These are phyloP conservation scores for Frankliniella fusca DNA, from an alignment of 2,888 invertebrate genomes.

Conservation along the genomic window DNA sequence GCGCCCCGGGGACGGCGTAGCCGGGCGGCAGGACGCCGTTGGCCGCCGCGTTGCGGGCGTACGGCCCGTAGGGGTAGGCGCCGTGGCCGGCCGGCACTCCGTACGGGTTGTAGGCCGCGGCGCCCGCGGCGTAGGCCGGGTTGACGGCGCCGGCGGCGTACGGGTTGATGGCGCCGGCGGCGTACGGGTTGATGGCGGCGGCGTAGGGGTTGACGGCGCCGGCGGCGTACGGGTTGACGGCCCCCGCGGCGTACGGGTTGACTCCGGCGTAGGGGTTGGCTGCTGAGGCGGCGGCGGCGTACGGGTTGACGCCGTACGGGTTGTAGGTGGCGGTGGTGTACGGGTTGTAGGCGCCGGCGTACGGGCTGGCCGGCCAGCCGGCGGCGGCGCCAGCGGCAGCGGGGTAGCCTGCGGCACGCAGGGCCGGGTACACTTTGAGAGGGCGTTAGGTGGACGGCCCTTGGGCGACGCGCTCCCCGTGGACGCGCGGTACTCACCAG, in stretches of 20 bases:
- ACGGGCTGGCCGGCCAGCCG: constrained; percentile 5
- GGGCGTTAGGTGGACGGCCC: background rate
- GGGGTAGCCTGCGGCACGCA: constrained; percentile 7
- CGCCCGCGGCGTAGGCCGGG: background rate
- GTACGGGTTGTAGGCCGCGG: constrained; percentile 16
- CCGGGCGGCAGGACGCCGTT: background rate
- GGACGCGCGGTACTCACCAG: background rate
- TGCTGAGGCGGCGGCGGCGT: background rate
- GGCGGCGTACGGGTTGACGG: background rate
- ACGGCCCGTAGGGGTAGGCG: background rate
- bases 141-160: background rate
- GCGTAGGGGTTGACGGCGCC: background rate
- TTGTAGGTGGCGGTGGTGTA: constrained; percentile 1
- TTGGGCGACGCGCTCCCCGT: background rate
- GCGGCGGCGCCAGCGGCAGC: background rate
- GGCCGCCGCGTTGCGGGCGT: background rate
- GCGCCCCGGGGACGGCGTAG: background rate
- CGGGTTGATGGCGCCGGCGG: background rate
- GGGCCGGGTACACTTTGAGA: background rate
- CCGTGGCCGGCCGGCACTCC: background rate
- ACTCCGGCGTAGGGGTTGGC: background rate
- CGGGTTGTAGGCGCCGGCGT: constrained; percentile 14
- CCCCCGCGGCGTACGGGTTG: background rate
- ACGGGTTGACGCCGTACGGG: constrained; percentile 6
- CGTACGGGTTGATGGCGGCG: background rate